These are phyloP conservation scores for Drosophila funebris DNA, from an alignment of 1,140 invertebrate genomes.

Conservation along the genomic window DNA sequence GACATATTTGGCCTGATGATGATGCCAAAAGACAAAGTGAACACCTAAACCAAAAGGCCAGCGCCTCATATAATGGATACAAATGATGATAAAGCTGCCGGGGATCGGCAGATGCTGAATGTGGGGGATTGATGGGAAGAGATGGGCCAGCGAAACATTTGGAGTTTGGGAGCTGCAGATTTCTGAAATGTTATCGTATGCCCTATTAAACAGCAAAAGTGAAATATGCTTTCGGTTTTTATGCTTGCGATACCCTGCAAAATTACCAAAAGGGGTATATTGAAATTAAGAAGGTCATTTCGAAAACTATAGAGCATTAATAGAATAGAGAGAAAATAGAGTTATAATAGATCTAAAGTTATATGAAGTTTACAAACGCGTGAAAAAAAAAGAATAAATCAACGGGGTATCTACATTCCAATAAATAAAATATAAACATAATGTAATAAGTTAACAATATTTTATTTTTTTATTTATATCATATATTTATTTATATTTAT, in stretches of 20 bases:
- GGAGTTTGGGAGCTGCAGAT: constrained; percentile 27
- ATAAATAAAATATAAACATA: too few species aligned
- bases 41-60: constrained; percentile 61
- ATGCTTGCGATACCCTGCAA: constrained; percentile 31
- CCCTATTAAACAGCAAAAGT: constrained; percentile 80
- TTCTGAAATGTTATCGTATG: constrained; percentile 67
- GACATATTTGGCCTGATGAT: constrained; percentile 51
- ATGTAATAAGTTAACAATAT: too few species aligned
- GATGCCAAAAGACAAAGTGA: constrained; percentile 30
- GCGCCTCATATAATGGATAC: constrained; percentile 65
- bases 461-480: too few species aligned
- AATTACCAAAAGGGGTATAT: neutral
- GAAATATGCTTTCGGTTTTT: constrained; percentile 58
- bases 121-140: neutral
- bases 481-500: too few species aligned
- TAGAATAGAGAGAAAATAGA: too few species aligned
- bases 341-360: too few species aligned
- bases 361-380: too few species aligned
- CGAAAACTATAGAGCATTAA: neutral
- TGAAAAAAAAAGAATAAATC: too few species aligned
- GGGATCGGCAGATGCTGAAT: constrained; percentile 15
- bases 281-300: neutral
- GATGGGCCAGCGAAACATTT: neutral
- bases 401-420: too few species aligned
- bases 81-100: constrained; percentile 68